Evolutionary conservation across 1,140 invertebrate species (phyloP), one percentile per base, ranked within the genome.

Genomic region (Zaprionus tsacasi): DNA sequence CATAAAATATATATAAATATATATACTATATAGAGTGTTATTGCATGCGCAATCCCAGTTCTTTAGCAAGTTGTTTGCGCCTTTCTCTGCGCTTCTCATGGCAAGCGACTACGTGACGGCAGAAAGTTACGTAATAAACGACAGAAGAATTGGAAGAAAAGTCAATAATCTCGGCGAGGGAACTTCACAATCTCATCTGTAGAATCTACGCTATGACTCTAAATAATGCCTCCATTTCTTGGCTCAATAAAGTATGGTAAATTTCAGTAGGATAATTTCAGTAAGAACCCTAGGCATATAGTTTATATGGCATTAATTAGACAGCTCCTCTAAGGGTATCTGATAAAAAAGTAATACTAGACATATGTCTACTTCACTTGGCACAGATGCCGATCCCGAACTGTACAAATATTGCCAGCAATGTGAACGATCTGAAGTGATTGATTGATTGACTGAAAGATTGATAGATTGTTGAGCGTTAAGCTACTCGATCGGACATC

Each of bases 361-460:
- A 57, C 13, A 15, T 50, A 71, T 66, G 36, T 68, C 21, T 25
- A 70, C 13, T 45, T 2, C 40, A 7, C 70, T 45, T 68, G 71
- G 71, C 71, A 69, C 40, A 74, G 56, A 69, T 69, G 66, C 57
- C 72, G 55, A 69, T 61, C 36, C 66, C 64, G 59, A 75, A 74
- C 40, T 40, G 36, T 48, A 52, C 71, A 74, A 63, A 73, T 21
- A 73, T 60, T 68, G 65, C 40, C n/a, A 43, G 17, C 54, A 45
- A 56, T 66, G 50, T 45, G n/a, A 45, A 45, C 40, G 40, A 45
- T 45, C n/a, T 15, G 25, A 45, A 43, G 38, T 45, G 63, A 43
- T 66, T 30, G 56, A 43, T 66, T 30, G 56, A n/a, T 8, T 15
- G 43, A 25, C 48, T 60, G 57, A 52, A 10, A 21, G 45, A 48